These are phyloP conservation scores for Zapornia atra DNA, from an alignment of 2,113 vertebrate genomes.

Conservation along the genomic window DNA sequence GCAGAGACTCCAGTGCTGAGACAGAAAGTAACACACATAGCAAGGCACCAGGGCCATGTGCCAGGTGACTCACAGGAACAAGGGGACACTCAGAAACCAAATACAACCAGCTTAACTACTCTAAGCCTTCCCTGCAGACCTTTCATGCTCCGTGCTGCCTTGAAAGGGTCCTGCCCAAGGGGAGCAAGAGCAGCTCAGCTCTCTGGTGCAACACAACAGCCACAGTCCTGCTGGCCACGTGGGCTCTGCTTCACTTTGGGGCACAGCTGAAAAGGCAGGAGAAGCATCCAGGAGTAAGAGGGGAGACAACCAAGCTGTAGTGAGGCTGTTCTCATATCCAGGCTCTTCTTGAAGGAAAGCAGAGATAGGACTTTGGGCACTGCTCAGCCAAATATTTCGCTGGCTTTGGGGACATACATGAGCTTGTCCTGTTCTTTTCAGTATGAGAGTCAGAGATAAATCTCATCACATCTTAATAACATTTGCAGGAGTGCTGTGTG, in stretches of 20 bases:
- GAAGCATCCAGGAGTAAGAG: background rate
- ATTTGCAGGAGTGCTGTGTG: background rate
- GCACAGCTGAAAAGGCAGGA: background rate
- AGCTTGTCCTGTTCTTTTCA: background rate
- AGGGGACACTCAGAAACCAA: background rate
- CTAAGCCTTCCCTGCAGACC: background rate
- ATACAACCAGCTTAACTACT: background rate
- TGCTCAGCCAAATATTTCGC: background rate
- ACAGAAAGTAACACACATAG: background rate
- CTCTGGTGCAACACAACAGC: background rate
- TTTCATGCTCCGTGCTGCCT: background rate
- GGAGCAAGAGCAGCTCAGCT: background rate
- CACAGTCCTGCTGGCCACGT: background rate
- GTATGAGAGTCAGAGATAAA: background rate
- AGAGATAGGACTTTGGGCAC: background rate
- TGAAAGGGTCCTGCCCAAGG: background rate
- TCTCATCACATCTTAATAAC: background rate
- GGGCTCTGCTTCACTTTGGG: background rate
- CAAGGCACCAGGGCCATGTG: background rate
- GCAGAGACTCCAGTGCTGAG: background rate
- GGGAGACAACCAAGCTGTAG: background rate
- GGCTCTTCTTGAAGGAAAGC: background rate
- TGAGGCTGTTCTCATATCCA: background rate
- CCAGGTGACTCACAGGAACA: slow-evolving; percentile 45
- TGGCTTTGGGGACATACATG: background rate